Base-by-base conservation (phyloP, 1,140 invertebrate genomes). In the Drosophila repletoides region DNA sequence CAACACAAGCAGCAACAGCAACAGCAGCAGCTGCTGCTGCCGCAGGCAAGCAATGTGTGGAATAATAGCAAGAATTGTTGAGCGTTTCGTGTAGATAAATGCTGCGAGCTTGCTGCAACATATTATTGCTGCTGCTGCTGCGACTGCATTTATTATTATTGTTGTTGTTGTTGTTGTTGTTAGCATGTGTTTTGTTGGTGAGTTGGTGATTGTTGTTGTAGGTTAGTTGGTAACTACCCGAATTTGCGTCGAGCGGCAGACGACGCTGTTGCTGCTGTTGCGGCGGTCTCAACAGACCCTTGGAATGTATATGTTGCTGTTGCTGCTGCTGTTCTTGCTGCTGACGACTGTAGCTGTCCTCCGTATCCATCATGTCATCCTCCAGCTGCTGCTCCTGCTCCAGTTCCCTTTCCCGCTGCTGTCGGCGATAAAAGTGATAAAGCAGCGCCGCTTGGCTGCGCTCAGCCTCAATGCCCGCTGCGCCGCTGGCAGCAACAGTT, bases 351-450 rank as follows among this genome's bases (percentile, higher is more conserved):
- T 56, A 64, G 67, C 69, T 77, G 10, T 89, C 88, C 59, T 89
- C 88, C 28, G 74, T 89, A 52, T 89, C 88, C 88, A 89, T 83
- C 74, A 77, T 84, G 31, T 76, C 71, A 19, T 72, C 75, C 36
- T 72, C 58, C 38, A 48, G 34, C 17, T 41, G 56, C 38, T 63
- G 70, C 34, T 72, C 55, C 40, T 49, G 36, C 5, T 61, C 60
- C 33, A 60, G 61, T 7, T 88, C 68, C 10, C 69, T 55, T 10
- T 84, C 67, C 12, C 74, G 77, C 49, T 86, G 86, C 28, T 83
- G 88, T 31, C 64, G 66, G 5, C 76, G 76, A 71, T 81, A 86
- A 26, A 87, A 81, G 41, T 81, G 76, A 65, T 76, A 87, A 5
- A 86, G 64, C 43, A 76, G 38, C 15, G 84, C 64, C 36, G 75